These are phyloP conservation scores for Teleogryllus occipitalis DNA, from an alignment of 1,140 invertebrate genomes.

Conservation along the genomic window DNA sequence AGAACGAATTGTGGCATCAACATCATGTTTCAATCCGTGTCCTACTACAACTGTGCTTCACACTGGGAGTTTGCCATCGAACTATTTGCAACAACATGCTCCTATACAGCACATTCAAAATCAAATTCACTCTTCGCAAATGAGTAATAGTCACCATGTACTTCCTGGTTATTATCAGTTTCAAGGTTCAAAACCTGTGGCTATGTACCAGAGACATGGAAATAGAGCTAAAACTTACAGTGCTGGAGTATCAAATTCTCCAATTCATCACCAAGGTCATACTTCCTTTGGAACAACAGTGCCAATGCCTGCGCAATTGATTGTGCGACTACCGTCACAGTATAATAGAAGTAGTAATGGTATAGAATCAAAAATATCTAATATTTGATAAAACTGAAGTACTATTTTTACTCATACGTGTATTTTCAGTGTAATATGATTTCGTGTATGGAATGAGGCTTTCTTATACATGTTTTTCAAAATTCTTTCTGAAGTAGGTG, in stretches of 20 bases:
- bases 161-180: background rate
- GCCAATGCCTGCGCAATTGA: constrained; percentile 19
- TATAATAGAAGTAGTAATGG: constrained; percentile 13
- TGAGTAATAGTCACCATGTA: background rate
- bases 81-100: background rate
- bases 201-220: background rate
- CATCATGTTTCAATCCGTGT: background rate
- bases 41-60: background rate
- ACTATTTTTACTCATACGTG: too few species aligned
- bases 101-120: background rate
- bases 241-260: background rate
- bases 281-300: background rate
- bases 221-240: background rate
- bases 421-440: too few species aligned
- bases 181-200: background rate
- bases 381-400: constrained; percentile 10
- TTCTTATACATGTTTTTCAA: too few species aligned
- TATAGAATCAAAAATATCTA: constrained; percentile 18
- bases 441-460: too few species aligned
- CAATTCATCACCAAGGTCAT: background rate
- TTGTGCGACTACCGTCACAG: constrained; percentile 23
- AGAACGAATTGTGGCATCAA: background rate
- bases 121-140: too few species aligned
- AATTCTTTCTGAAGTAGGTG: too few species aligned
- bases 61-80: background rate